These are phyloP conservation scores for Andrena bucephala DNA, from an alignment of 2,888 invertebrate genomes.

Conservation along the genomic window DNA sequence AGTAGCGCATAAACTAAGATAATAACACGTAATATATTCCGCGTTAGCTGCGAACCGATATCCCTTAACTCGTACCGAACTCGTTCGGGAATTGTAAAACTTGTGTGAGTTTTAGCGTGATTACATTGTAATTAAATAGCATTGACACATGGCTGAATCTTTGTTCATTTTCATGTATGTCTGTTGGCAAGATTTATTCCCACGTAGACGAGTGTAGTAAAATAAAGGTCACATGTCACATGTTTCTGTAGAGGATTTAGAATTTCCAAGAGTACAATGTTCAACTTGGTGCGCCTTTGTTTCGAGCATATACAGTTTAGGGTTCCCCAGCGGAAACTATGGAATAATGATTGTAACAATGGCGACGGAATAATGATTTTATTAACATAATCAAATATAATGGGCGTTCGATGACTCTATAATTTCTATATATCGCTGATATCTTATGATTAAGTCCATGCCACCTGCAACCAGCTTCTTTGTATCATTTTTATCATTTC, in stretches of 20 bases:
- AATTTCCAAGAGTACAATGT: not conserved
- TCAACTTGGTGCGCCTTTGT: conserved; percentile 16
- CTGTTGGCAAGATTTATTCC: conserved; percentile 28
- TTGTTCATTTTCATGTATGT: conserved; percentile 35
- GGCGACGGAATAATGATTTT: conserved; percentile 27
- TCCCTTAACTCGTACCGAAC: not conserved
- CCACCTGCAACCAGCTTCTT: conserved; percentile 53
- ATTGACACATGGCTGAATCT: conserved; percentile 40
- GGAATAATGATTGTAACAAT: conserved; percentile 22
- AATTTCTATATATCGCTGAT: conserved; percentile 26
- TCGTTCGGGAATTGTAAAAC: not conserved
- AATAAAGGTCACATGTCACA: conserved; percentile 14
- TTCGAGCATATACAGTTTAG: conserved; percentile 5
- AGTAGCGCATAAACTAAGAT: conserved; percentile 38
- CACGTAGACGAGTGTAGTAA: conserved; percentile 10
- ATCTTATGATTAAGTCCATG: conserved; percentile 19
- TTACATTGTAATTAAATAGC: conserved; percentile 39
- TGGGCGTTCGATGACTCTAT: not conserved
- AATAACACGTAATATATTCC: conserved; percentile 23
- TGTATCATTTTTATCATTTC: conserved; percentile 38
- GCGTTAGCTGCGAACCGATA: not conserved
- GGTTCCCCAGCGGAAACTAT: not conserved
- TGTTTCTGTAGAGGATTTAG: not conserved
- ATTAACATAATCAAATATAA: conserved; percentile 16
- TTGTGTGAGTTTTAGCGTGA: conserved; percentile 36